Percentiles rank a stretch among this genome's conserved stretches.
Conservation (phyloP, 1,140 invertebrate species). For the Diabrotica undecimpunctata region DNA sequence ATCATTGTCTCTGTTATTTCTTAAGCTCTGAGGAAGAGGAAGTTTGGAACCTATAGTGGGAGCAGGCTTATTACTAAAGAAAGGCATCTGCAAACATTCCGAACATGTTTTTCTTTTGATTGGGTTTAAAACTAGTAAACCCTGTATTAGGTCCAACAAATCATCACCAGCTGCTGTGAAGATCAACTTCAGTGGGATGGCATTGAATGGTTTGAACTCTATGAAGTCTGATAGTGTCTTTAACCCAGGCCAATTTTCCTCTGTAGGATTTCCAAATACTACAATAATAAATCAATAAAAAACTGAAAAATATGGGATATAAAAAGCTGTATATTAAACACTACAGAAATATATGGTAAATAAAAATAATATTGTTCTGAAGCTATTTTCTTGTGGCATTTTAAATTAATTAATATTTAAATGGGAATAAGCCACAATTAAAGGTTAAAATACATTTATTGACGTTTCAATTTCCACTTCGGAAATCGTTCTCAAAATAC, state of each 20-base stretch:
- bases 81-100: conserved; percentile 76
- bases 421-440: no score
- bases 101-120: conserved; percentile 77
- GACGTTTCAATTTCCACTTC: no score
- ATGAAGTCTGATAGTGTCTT: conserved; percentile 87
- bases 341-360: no score
- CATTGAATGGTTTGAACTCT: conserved; percentile 82
- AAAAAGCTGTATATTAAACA: no score
- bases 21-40: conserved; percentile 68
- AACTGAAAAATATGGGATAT: no score
- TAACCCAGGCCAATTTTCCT: conserved; percentile 89
- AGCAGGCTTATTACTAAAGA: conserved; percentile 86
- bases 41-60: conserved; percentile 77
- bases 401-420: no score
- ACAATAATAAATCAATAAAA: conserved; percentile 38
- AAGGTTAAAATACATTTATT: no score
- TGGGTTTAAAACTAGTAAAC: conserved; percentile 82
- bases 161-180: conserved; percentile 95
- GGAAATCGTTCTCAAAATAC: no score
- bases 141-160: conserved; percentile 79
- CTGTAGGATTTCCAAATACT: conserved; percentile 85
- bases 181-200: conserved; percentile 83
- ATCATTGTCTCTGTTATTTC: conserved; percentile 56
- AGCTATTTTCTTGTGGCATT: no score
- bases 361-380: no score